Evolutionary conservation across 2,797 vertebrate genomes (phyloP).

Genomic region (Odontamblyopus lacepedii): DNA sequence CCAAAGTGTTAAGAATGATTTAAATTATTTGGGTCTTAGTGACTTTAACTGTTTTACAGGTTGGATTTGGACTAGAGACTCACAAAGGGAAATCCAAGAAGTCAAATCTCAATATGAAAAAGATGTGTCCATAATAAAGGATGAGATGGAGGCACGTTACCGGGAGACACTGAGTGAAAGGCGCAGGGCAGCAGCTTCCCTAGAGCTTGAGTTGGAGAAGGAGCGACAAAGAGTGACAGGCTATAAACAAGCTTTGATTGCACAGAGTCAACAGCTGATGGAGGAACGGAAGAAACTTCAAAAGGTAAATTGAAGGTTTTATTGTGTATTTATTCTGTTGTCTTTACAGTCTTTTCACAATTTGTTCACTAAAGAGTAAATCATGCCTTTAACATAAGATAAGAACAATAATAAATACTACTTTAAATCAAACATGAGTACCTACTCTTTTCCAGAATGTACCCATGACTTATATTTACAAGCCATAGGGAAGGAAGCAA

Average conservation of each 20-base stretch:
- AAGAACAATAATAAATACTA: no score
- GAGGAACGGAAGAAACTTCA: constrained; percentile 87
- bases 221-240: constrained; percentile 86
- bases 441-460: not conserved
- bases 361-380: not conserved
- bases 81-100: constrained; percentile 87
- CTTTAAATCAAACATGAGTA: no score
- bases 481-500: not conserved
- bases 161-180: constrained; percentile 84
- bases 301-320: constrained; percentile 61
- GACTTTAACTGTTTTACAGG: constrained; percentile 69
- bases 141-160: constrained; percentile 86
- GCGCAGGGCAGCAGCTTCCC: constrained; percentile 78
- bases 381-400: not conserved
- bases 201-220: constrained; percentile 93
- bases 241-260: constrained; percentile 86
- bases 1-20: not conserved
- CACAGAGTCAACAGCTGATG: constrained; percentile 88
- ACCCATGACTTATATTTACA: constrained; percentile 9
- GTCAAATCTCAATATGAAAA: constrained; percentile 80
- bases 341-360: not conserved
- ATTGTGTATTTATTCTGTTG: not conserved
- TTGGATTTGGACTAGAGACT: constrained; percentile 97
- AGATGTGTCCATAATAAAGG: constrained; percentile 76
- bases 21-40: constrained; percentile 2